A percentile compares a stretch with the other conserved stretches of the same genome.
Evolutionary conservation across 1,140 invertebrate species (phyloP).

Genomic region (Leptinotarsa undecemlineata): DNA sequence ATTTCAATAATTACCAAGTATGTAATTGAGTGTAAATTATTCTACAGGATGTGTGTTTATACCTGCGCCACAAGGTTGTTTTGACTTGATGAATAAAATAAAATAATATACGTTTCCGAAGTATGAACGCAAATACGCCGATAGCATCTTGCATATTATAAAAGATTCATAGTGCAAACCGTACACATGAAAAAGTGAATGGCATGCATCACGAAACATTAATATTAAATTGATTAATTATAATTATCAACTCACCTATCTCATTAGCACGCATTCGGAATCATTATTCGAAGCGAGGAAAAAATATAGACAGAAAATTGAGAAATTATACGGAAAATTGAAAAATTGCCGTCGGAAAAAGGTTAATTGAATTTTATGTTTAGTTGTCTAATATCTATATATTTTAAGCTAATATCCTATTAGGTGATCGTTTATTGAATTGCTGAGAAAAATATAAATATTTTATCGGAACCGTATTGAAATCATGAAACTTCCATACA

Average conservation of each 20-base stretch:
- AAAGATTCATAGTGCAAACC: conserved; percentile 11
- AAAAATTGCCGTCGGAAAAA: neutral
- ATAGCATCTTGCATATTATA: conserved; percentile 13
- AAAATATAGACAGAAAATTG: neutral
- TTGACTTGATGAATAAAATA: conserved; percentile 12
- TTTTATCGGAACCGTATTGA: too few relatives aligned
- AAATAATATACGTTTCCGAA: conserved; percentile 18
- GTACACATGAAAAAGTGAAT: conserved; percentile 5
- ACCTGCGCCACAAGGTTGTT: neutral
- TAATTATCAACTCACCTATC: conserved; percentile 12
- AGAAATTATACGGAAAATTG: neutral
- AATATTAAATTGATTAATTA: conserved; percentile 21
- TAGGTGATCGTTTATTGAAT: too few relatives aligned
- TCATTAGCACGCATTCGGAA: conserved; percentile 16
- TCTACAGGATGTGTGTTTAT: conserved; percentile 11
- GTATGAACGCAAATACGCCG: neutral
- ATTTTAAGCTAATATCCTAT: too few relatives aligned
- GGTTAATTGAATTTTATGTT: too few relatives aligned
- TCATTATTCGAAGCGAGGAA: conserved; percentile 9
- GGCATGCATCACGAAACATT: conserved; percentile 17
- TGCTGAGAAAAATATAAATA: too few relatives aligned
- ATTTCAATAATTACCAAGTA: neutral
- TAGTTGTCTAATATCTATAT: too few relatives aligned
- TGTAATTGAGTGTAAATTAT: conserved; percentile 11
- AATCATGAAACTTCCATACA: too few relatives aligned